These are phyloP conservation scores for Mylabris phalerata DNA, from an alignment of 1,140 invertebrate genomes.

Conservation along the genomic window DNA sequence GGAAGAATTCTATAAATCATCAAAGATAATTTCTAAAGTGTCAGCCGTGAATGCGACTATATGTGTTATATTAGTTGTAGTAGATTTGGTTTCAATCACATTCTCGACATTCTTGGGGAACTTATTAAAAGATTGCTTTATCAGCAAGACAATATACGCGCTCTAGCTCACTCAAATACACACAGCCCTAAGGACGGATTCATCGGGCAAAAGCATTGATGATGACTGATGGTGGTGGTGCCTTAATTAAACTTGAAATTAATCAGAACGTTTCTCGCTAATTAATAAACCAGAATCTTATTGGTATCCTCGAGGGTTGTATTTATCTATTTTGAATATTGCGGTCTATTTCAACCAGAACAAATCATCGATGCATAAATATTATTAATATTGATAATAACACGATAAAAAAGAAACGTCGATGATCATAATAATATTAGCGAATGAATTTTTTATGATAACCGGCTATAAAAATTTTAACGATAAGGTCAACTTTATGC, in stretches of 20 bases:
- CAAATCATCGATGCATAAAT: constrained; percentile 3
- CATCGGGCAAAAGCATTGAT: constrained; percentile 8
- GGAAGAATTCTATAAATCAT: no score
- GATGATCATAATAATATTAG: background rate
- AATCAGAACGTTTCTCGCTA: constrained; percentile 19
- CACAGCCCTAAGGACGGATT: constrained; percentile 9
- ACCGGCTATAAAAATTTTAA: background rate
- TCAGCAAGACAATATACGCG: constrained; percentile 22
- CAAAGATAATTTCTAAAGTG: no score
- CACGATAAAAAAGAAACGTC: no score
- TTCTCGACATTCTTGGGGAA: constrained; percentile 18
- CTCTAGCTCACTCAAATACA: no score
- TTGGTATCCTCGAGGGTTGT: constrained; percentile 9
- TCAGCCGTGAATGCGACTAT: no score
- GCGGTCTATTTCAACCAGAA: constrained; percentile 5
- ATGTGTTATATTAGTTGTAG: background rate
- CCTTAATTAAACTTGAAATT: constrained; percentile 27
- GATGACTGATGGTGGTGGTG: constrained; percentile 14
- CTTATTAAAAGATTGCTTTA: constrained; percentile 30
- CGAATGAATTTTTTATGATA: no score
- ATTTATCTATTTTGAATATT: constrained; percentile 6
- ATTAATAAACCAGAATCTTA: constrained; percentile 28
- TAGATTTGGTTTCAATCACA: constrained; percentile 19
- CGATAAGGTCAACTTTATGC: background rate
- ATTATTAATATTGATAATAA: no score